Evolutionary conservation across 2,888 invertebrate species (phyloP).

Genomic region (Mesopsocus fuscifrons): DNA sequence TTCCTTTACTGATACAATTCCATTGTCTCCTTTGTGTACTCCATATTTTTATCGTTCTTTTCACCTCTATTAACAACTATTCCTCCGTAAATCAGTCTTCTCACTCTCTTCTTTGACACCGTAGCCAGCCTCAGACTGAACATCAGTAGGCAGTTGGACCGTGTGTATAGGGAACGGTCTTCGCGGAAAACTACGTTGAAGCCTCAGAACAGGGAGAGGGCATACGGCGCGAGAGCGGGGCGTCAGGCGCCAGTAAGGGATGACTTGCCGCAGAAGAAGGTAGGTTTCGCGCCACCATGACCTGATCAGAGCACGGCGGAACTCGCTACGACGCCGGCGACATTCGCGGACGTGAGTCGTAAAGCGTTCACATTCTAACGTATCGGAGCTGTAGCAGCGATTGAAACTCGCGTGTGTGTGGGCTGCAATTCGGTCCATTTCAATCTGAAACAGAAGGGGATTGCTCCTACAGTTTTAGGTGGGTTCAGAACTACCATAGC

Average conservation of each 20-base stretch:
- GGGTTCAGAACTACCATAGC: no score
- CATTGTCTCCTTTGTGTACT: no score
- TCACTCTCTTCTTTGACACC: no score
- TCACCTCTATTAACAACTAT: no score
- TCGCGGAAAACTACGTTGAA: neutral
- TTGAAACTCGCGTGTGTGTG: slow-evolving; percentile 35
- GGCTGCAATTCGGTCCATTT: slow-evolving; percentile 39
- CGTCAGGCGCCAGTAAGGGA: neutral
- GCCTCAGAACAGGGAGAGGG: neutral
- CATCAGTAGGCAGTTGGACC: neutral
- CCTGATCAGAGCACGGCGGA: neutral
- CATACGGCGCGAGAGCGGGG: neutral
- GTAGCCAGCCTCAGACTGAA: slow-evolving; percentile 1
- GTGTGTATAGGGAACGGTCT: slow-evolving; percentile 3
- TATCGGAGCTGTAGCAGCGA: neutral
- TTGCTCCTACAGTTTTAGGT: no score
- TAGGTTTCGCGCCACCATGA: slow-evolving; percentile 4
- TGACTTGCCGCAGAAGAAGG: neutral
- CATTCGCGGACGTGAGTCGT: neutral
- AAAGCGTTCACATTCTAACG: neutral
- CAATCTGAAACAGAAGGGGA: slow-evolving; percentile 21
- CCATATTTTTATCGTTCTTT: no score
- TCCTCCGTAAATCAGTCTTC: no score
- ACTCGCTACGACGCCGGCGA: neutral
- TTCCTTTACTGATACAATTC: no score